Percentiles rank a stretch among this genome's conserved stretches.
These are phyloP conservation scores for Cephalopterus ornatus DNA, from an alignment of 2,113 vertebrate genomes.

Conservation along the genomic window DNA sequence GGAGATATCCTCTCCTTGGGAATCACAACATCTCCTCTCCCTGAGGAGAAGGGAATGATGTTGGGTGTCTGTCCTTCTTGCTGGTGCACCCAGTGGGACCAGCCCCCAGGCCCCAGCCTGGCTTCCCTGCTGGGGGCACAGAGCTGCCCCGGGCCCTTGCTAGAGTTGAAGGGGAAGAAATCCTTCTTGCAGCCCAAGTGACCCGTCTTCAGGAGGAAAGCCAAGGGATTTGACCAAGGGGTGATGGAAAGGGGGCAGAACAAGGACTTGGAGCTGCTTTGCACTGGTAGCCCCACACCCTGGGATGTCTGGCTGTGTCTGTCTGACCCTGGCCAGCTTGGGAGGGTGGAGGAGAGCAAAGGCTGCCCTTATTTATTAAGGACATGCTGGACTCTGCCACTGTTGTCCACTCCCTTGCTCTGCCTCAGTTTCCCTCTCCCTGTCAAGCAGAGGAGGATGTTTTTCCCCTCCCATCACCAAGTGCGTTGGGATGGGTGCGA, in stretches of 20 bases:
- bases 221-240: neutral
- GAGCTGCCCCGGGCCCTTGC: neutral
- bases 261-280: neutral
- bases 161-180: neutral
- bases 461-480: neutral
- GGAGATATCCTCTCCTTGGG: neutral
- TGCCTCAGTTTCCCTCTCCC: neutral
- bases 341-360: neutral
- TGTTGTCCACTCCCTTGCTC: neutral
- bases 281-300: neutral
- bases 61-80: too few relatives aligned
- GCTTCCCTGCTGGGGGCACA: neutral
- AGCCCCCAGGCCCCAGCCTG: neutral
- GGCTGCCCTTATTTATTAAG: neutral
- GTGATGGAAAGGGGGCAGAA: rapidly evolving
- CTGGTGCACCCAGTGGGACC: neutral
- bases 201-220: neutral
- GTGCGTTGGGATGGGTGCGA: neutral
- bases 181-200: too few relatives aligned
- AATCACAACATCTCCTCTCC: neutral
- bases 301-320: neutral
- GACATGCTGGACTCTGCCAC: neutral
- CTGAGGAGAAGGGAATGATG: neutral
- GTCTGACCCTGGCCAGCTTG: rapidly evolving
- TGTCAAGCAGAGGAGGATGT: neutral